Conservation (phyloP, 2,113 vertebrate genomes). For the Sminthopsis crassicaudata region DNA sequence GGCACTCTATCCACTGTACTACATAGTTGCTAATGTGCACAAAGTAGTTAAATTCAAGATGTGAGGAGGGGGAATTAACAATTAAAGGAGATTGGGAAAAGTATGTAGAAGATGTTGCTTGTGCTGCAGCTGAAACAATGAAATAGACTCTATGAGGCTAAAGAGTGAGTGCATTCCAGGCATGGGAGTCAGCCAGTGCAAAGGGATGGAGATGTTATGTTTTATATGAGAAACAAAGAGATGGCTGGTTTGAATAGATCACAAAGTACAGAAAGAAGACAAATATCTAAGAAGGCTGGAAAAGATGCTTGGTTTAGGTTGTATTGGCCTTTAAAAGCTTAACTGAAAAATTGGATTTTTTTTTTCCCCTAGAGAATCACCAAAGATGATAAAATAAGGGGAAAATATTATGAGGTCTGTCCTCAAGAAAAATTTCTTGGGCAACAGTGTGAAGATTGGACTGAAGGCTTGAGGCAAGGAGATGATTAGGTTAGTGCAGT, state of each 20-base stretch:
- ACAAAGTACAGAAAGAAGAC: background rate
- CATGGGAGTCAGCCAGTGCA: background rate
- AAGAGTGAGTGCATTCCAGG: background rate
- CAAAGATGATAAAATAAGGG: background rate
- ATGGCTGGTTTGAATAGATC: background rate
- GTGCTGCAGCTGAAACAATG: too few species aligned
- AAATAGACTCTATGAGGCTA: background rate
- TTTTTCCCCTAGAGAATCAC: background rate
- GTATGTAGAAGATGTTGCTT: background rate
- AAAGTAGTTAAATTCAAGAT: background rate
- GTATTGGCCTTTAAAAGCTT: background rate
- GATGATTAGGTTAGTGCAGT: background rate
- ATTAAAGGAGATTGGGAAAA: background rate
- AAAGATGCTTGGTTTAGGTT: background rate
- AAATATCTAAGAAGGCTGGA: background rate
- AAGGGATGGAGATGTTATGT: background rate
- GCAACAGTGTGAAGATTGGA: background rate
- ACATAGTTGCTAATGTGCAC: too few species aligned
- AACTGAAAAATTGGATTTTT: background rate
- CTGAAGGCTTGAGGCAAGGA: background rate
- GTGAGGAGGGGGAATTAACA: background rate
- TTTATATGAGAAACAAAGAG: background rate
- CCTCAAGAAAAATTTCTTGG: background rate
- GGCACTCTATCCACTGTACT: too few species aligned
- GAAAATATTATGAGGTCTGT: background rate